Evolutionary conservation across 2,888 invertebrate species (phyloP), one percentile per base, ranked within the genome.

Genomic region (Trisateles emortualis): DNA sequence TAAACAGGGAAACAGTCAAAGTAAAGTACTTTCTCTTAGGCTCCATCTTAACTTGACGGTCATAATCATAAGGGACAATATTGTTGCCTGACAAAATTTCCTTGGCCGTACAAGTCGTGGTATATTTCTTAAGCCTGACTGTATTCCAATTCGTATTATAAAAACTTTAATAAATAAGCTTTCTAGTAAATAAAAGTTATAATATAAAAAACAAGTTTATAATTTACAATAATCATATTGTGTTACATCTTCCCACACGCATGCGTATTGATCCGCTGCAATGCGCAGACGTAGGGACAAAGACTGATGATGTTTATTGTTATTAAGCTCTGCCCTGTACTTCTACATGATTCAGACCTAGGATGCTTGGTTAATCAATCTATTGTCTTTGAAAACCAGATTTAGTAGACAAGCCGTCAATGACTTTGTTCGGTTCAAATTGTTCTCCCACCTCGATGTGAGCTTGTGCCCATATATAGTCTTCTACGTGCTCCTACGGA

Each of bases 211-310:
- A 70, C 56, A 53, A 73, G 72, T 70, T 72, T 72, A 76, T 77
- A 55, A 68, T 69, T 76, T 73, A 79, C 81, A 66, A 59, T 56
- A 68, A 70, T 79, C 61, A 66, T 69, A 63, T 64, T 57, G 59
- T 68, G 64, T 13, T 70, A 67, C 71, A 74, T 78, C 76, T 76
- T 74, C 78, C 79, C 73, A 80, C 78, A 78, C 75, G 66, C 72
- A 59, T 70, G 68, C 70, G 59, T 57, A 48, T 44, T 55, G 56
- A 60, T 51, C n/a, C 56, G 26, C 13, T 32, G 24, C 51, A 44
- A 16, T 55, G 26, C 42, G 49, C 52, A 50, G 16, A 9, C 11
- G 33, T 22, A 29, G 19, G 42, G 53, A 68, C 56, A 67, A 58
- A 71, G 64, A 72, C 17, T 36, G 45, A 68, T 66, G 33, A 35